These are phyloP conservation scores for Setophaga coronata DNA, from an alignment of 2,113 vertebrate genomes.

Conservation along the genomic window DNA sequence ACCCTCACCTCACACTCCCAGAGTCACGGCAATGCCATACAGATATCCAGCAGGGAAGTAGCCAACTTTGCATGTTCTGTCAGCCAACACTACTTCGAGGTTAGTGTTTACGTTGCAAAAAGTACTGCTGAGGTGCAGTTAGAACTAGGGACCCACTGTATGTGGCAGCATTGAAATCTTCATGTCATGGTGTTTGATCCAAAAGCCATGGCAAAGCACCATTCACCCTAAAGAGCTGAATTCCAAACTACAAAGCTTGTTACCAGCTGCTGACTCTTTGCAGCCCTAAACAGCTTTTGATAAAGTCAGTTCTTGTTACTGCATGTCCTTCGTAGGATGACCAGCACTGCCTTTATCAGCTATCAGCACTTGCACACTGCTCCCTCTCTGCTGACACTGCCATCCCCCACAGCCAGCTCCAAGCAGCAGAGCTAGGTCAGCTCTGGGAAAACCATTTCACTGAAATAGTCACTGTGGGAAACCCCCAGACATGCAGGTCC, in stretches of 20 bases:
- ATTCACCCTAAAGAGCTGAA: background rate
- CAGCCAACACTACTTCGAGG: background rate
- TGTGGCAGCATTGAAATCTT: rapidly evolving
- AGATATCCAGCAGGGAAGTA: background rate
- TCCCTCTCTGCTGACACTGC: background rate
- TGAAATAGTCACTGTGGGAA: background rate
- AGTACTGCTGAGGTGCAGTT: background rate
- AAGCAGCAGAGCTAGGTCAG: background rate
- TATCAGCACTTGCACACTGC: background rate
- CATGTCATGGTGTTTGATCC: background rate
- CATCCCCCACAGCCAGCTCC: background rate
- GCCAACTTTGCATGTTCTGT: background rate
- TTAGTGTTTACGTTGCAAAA: background rate
- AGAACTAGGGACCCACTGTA: background rate
- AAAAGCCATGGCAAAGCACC: background rate
- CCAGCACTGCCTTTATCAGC: background rate
- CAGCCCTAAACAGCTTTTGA: background rate
- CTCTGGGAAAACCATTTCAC: background rate
- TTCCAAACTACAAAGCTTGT: background rate
- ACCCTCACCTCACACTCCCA: background rate
- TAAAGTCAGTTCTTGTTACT: background rate
- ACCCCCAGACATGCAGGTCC: rapidly evolving
- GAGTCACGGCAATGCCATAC: background rate
- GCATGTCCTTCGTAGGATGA: background rate
- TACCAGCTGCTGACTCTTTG: background rate